Evolutionary conservation across 2,797 vertebrate species (phyloP).

Genomic region (Ctenosaura bakeri): DNA sequence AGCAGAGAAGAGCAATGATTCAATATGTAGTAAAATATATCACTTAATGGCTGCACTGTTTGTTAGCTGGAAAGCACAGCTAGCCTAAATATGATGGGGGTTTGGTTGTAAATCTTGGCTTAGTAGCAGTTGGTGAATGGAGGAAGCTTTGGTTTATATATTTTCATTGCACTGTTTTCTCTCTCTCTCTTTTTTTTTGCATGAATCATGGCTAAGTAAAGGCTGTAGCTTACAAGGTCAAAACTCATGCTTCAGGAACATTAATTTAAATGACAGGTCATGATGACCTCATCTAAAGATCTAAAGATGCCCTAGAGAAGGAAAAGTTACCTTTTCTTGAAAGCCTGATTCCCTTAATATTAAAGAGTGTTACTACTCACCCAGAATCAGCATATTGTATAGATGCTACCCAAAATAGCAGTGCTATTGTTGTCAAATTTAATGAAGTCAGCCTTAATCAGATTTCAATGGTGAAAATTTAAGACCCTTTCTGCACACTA

Average conservation of each 20-base stretch:
- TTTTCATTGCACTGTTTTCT: slow-evolving; percentile 64
- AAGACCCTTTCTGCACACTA: too few species aligned
- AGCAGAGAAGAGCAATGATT: slow-evolving; percentile 67
- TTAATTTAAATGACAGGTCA: slow-evolving; percentile 42
- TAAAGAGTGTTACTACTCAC: neutral
- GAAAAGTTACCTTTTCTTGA: neutral
- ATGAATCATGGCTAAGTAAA: slow-evolving; percentile 56
- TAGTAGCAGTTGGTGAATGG: slow-evolving; percentile 62
- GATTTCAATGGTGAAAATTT: neutral
- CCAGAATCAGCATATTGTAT: neutral
- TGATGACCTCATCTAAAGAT: slow-evolving; percentile 20
- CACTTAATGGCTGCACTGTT: slow-evolving; percentile 72
- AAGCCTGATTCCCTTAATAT: neutral
- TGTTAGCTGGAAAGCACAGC: slow-evolving; percentile 67
- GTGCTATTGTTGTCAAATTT: too few species aligned
- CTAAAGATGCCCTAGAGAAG: slow-evolving; percentile 6
- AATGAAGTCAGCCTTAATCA: neutral
- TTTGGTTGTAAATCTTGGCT: slow-evolving; percentile 70
- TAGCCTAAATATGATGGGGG: slow-evolving; percentile 49
- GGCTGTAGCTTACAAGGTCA: slow-evolving; percentile 47
- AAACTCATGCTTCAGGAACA: slow-evolving; percentile 39
- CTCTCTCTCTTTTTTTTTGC: slow-evolving; percentile 48
- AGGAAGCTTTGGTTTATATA: slow-evolving; percentile 54
- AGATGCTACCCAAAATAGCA: neutral
- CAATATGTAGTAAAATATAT: slow-evolving; percentile 63